Conservation (phyloP, 2,888 invertebrate species). For the Agrenia bidenticulata region DNA sequence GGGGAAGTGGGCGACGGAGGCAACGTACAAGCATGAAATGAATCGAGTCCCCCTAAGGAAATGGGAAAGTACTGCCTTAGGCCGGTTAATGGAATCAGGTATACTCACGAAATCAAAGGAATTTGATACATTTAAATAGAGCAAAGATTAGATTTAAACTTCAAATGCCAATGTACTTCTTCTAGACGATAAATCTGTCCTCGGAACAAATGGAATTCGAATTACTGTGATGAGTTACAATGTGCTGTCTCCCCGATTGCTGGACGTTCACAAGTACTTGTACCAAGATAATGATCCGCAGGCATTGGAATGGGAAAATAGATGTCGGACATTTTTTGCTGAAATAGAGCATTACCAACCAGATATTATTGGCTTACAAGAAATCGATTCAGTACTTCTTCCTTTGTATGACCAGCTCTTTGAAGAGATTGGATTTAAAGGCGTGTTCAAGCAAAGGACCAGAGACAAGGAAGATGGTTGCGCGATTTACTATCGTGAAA, state of each 20-base stretch:
- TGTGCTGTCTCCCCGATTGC: slow-evolving; percentile 78
- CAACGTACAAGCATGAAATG: not conserved
- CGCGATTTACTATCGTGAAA: slow-evolving; percentile 76
- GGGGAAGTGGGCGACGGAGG: not conserved
- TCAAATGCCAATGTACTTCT: too few species aligned
- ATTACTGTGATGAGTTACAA: slow-evolving; percentile 83
- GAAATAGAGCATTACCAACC: slow-evolving; percentile 64
- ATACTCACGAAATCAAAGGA: not conserved
- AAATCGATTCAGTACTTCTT: slow-evolving; percentile 79
- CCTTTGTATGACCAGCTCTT: slow-evolving; percentile 41
- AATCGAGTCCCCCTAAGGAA: not conserved
- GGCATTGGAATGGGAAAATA: slow-evolving; percentile 69
- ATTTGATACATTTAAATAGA: too few species aligned
- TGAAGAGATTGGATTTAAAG: slow-evolving; percentile 65
- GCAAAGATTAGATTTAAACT: too few species aligned
- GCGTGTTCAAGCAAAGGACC: slow-evolving; percentile 80
- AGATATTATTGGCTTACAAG: slow-evolving; percentile 82
- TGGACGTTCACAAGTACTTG: slow-evolving; percentile 71
- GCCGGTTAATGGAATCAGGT: not conserved
- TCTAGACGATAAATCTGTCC: slow-evolving; percentile 25
- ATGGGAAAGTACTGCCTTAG: not conserved
- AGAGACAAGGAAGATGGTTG: slow-evolving; percentile 82
- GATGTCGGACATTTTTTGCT: slow-evolving; percentile 63
- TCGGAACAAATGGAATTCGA: slow-evolving; percentile 36
- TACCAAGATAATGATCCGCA: slow-evolving; percentile 65